phyloP scores from a whole-genome alignment of 2,888 invertebrate genomes.

The Pristionchus japonicus region DNA sequence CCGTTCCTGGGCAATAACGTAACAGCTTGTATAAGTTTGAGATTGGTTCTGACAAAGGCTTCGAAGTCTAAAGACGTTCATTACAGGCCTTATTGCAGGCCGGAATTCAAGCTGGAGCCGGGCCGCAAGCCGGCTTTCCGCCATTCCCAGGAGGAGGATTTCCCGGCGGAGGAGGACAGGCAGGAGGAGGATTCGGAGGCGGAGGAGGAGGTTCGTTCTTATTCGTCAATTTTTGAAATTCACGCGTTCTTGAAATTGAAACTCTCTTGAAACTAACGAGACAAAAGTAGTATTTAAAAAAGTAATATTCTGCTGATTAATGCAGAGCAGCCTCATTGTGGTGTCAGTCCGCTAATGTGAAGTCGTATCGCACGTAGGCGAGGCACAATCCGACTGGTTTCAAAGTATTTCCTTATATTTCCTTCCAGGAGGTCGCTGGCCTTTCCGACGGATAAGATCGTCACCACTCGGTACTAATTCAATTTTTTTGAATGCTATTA shows the following conservation, averaged over 20 bases:
- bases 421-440: neutral
- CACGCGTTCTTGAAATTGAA: too few species aligned
- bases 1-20: neutral
- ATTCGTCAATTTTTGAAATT: neutral
- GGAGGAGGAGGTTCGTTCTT: neutral
- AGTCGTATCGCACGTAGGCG: too few species aligned
- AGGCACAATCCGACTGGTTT: too few species aligned
- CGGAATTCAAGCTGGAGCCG: neutral
- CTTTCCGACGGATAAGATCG: neutral
- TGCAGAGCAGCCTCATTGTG: too few species aligned
- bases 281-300: too few species aligned
- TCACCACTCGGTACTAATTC: neutral
- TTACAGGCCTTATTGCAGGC: neutral
- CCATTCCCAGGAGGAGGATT: neutral
- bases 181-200: neutral
- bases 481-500: too few species aligned
- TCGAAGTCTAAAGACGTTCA: too few species aligned
- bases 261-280: too few species aligned
- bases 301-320: too few species aligned
- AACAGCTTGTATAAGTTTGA: conserved; percentile 6
- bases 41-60: too few species aligned
- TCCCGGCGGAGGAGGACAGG: neutral
- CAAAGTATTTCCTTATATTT: too few species aligned
- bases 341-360: too few species aligned
- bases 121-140: neutral